These are phyloP conservation scores for Acrocephalus scirpaceus DNA, from an alignment of 2,797 vertebrate genomes.

Conservation along the genomic window DNA sequence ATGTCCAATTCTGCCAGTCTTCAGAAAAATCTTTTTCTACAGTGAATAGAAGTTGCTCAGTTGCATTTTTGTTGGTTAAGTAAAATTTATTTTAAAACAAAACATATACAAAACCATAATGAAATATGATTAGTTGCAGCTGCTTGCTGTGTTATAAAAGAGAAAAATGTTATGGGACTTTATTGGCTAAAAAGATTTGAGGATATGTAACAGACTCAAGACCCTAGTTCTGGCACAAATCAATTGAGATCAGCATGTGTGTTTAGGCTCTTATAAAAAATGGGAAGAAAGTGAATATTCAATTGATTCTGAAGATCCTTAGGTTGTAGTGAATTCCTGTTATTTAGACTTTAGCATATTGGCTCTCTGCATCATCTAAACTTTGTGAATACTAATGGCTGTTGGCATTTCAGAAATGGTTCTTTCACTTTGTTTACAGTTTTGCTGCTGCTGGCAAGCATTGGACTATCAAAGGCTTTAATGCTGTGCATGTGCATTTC, in stretches of 20 bases:
- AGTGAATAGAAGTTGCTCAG: not conserved
- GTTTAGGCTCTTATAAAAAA: not conserved
- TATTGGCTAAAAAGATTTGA: not conserved
- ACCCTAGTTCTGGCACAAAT: not conserved
- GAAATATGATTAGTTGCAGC: slow-evolving; percentile 32
- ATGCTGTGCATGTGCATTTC: slow-evolving; percentile 18
- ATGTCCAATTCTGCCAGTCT: not conserved
- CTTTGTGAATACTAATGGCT: not conserved
- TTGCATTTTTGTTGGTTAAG: slow-evolving; percentile 12
- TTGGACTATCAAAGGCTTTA: slow-evolving; percentile 27
- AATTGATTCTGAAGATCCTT: not conserved
- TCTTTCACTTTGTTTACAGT: slow-evolving; percentile 12
- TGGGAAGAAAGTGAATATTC: not conserved
- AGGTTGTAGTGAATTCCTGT: not conserved
- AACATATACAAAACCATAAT: not conserved
- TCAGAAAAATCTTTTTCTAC: not conserved
- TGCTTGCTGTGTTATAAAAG: slow-evolving; percentile 15
- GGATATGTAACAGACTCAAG: not conserved
- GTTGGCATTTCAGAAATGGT: not conserved
- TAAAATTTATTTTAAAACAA: slow-evolving; percentile 4
- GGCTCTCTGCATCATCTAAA: not conserved
- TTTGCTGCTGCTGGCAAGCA: not conserved
- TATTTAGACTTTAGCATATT: not conserved
- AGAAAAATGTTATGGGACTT: not conserved
- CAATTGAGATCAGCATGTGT: not conserved